phyloP scores from a whole-genome alignment of 2,888 invertebrate genomes.

The Cantharis rufa region DNA sequence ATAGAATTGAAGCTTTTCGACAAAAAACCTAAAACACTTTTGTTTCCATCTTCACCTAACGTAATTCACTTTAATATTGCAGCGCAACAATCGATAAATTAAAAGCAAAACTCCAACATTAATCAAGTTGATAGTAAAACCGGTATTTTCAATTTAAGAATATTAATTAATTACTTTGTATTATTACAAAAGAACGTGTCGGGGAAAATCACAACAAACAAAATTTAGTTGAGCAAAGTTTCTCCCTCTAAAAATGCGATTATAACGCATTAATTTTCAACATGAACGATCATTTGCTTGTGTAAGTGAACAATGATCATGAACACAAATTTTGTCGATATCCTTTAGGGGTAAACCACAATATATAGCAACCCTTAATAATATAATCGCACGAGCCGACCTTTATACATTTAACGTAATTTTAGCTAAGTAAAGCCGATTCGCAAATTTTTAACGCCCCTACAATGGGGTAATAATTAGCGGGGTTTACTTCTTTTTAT shows the following conservation, averaged over 20 bases:
- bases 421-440: neutral
- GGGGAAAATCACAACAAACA: neutral
- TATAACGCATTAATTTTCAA: constrained; percentile 2
- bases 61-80: neutral
- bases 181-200: neutral
- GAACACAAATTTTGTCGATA: neutral
- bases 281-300: constrained; percentile 1
- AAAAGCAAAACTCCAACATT: neutral
- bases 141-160: neutral
- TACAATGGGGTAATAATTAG: neutral
- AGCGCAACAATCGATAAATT: neutral
- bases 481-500: neutral
- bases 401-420: neutral
- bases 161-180: neutral
- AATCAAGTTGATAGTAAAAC: neutral
- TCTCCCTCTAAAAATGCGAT: neutral
- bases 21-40: neutral
- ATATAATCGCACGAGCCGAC: neutral
- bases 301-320: neutral
- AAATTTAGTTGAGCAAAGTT: neutral
- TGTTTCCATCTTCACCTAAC: too few relatives aligned
- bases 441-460: neutral
- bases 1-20: neutral
- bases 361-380: neutral
- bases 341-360: neutral